Conservation (phyloP, 2,888 invertebrate genomes). For the Herminia tarsipennalis region DNA sequence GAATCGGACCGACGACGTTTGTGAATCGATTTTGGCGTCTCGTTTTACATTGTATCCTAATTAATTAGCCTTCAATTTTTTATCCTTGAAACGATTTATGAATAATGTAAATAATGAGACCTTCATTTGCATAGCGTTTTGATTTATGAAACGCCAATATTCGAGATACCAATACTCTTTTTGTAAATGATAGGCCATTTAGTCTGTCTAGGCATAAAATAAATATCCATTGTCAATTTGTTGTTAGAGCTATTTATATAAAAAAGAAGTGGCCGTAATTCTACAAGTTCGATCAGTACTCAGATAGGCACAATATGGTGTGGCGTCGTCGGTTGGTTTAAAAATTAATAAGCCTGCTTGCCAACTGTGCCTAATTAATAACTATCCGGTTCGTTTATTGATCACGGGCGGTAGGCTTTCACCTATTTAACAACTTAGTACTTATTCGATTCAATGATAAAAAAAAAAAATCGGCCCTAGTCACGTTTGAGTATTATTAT, state of each 20-base stretch:
- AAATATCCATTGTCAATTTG: background rate
- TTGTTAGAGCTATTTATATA: background rate
- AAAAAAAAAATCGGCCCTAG: too few relatives aligned
- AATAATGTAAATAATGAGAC: constrained; percentile 32
- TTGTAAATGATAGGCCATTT: background rate
- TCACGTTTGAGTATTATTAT: too few relatives aligned
- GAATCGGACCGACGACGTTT: constrained; percentile 54
- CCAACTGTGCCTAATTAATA: constrained; percentile 19
- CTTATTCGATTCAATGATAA: too few relatives aligned
- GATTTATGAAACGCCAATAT: constrained; percentile 18
- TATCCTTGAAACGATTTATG: constrained; percentile 29
- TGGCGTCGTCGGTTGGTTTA: constrained; percentile 13
- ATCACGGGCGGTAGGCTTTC: constrained; percentile 22
- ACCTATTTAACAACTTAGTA: too few relatives aligned
- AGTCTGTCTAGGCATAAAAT: background rate
- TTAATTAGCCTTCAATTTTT: constrained; percentile 41
- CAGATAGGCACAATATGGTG: constrained; percentile 5
- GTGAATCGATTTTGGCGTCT: constrained; percentile 45
- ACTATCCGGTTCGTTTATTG: constrained; percentile 25
- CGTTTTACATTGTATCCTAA: constrained; percentile 45
- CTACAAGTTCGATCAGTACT: background rate
- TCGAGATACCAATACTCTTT: constrained; percentile 9
- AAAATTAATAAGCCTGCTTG: constrained; percentile 28
- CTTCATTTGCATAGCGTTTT: constrained; percentile 23
- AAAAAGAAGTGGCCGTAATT: background rate